Percentiles rank a stretch among this genome's conserved stretches.
These are phyloP conservation scores for Arvicanthis niloticus DNA, from an alignment of 2,113 vertebrate species.

Conservation along the genomic window DNA sequence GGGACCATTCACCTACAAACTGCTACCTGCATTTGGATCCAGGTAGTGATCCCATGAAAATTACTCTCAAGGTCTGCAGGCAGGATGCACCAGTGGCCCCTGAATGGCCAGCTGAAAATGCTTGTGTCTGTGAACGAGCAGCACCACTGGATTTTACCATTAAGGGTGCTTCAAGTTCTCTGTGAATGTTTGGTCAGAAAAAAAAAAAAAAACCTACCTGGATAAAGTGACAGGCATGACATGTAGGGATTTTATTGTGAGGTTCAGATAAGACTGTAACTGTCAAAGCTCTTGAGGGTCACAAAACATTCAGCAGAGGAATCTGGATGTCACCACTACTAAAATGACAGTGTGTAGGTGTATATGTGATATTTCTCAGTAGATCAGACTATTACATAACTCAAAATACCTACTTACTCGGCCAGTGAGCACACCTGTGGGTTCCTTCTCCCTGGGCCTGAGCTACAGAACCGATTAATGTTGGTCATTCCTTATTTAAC, in stretches of 20 bases:
- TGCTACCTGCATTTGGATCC: not conserved
- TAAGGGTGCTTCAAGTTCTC: not conserved
- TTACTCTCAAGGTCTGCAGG: not conserved
- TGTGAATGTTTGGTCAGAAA: not conserved
- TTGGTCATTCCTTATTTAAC: not conserved
- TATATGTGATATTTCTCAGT: not conserved
- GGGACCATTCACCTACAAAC: not conserved
- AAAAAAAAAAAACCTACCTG: not conserved
- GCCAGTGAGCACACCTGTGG: not conserved
- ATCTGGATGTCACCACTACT: not conserved
- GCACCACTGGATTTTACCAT: not conserved
- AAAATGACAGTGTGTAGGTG: not conserved
- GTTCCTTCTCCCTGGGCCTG: not conserved
- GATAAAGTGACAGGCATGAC: not conserved
- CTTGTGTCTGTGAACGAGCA: not conserved
- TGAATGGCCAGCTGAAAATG: not conserved
- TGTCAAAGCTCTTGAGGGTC: slow-evolving; percentile 22
- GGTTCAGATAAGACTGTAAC: not conserved
- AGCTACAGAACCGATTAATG: not conserved
- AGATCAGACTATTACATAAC: not conserved
- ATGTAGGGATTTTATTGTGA: not conserved
- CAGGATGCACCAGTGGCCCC: not conserved
- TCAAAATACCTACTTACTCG: not conserved
- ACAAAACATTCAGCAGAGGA: not conserved
- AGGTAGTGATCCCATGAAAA: not conserved